phyloP scores from a whole-genome alignment of 2,888 invertebrate species.

The Heliconius erato region DNA sequence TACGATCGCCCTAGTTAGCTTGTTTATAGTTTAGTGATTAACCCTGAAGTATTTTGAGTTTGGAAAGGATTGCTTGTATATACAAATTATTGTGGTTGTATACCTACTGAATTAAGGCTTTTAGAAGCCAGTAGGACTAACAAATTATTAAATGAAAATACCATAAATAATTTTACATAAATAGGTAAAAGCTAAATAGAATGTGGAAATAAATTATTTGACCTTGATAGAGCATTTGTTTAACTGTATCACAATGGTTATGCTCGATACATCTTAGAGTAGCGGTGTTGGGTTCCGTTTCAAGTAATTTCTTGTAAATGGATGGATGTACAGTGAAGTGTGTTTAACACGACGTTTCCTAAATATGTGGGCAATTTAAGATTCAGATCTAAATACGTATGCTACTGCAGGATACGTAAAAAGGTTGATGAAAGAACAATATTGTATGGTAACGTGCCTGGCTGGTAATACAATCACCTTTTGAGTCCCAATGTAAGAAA shows the following conservation, averaged over 20 bases:
- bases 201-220: background rate
- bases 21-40: slow-evolving; percentile 67
- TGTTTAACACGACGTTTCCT: too few species aligned
- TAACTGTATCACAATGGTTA: background rate
- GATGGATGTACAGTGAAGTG: too few species aligned
- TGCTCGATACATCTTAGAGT: background rate
- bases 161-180: background rate
- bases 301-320: too few species aligned
- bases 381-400: too few species aligned
- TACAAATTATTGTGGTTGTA: background rate
- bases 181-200: background rate
- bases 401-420: too few species aligned
- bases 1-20: slow-evolving; percentile 68
- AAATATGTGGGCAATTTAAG: too few species aligned
- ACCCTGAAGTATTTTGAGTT: slow-evolving; percentile 65
- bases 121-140: background rate
- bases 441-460: too few species aligned
- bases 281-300: too few species aligned
- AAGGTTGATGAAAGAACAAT: too few species aligned
- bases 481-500: too few species aligned
- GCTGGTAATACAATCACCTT: too few species aligned
- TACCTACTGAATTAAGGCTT: background rate
- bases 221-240: background rate
- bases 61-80: slow-evolving; percentile 37
- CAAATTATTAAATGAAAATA: too few species aligned